These are phyloP conservation scores for Radopholus similis DNA, from an alignment of 1,140 invertebrate species.

Conservation along the genomic window DNA sequence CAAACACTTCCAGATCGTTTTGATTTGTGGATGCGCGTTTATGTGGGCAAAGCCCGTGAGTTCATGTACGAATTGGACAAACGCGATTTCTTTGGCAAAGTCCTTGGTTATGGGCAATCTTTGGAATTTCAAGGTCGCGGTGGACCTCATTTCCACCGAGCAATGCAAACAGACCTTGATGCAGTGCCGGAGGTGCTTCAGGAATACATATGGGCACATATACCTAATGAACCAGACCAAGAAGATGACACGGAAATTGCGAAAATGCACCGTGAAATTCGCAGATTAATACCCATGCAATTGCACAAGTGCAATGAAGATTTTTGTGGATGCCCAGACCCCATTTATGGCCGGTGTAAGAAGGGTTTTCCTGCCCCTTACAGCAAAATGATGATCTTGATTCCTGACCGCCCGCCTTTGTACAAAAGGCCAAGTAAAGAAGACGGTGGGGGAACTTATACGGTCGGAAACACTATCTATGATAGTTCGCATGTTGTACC, in stretches of 20 bases:
- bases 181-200: background rate
- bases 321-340: background rate
- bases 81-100: background rate
- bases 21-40: background rate
- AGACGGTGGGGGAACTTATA: background rate
- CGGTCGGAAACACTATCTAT: background rate
- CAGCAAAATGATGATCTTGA: background rate
- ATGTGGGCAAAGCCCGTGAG: background rate
- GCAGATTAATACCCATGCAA: background rate
- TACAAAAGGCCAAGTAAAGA: background rate
- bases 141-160: slow-evolving; percentile 1
- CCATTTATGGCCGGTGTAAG: slow-evolving; percentile 1
- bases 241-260: background rate
- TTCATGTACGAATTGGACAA: background rate
- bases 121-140: slow-evolving; percentile 9
- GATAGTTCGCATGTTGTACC: slow-evolving; percentile 5
- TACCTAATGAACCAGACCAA: background rate
- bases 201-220: slow-evolving; percentile 5
- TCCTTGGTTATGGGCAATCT: background rate
- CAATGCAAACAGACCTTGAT: background rate
- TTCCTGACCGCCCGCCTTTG: background rate
- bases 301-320: background rate
- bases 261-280: background rate
- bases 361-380: slow-evolving; percentile 6
- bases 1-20: background rate